Evolutionary conservation across 1,140 invertebrate genomes (phyloP), one percentile per base, ranked within the genome.

Genomic region (Coenobita brevimanus): DNA sequence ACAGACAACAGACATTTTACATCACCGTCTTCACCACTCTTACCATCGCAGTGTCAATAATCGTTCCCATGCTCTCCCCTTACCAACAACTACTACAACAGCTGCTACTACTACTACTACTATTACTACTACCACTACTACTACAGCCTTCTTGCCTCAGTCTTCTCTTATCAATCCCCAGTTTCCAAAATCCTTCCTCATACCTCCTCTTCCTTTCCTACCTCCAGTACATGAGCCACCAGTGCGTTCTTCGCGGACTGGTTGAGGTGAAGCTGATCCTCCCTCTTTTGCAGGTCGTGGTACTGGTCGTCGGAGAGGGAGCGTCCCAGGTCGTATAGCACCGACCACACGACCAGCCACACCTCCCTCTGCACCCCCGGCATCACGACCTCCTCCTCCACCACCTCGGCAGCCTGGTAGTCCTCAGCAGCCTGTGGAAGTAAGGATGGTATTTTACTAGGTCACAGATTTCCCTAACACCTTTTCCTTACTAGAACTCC

Each of bases 331-430:
- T 87, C 84, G 33, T 79, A 87, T 17, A 87, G 84, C 0, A 87
- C 60, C 17, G 62, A 78, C 84, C 84, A 87, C 36, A 80, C 84
- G n/a, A n/a, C 69, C 36, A 87, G 24, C 57, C 79, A 80, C 27
- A 87, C 84, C 41, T 71, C 73, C 38, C 24, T 27, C 62, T 87
- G 75, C 41, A 87, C 64, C 33, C 79, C 84, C 3, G 84, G 84
- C 84, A 87, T 87, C 3, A 87, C 27, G 62, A 87, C 10, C 57
- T 38, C 75, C 75, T 87, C 84, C 76, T 87, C 84, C 36, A 79
- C 75, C 57, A 86, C 6, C 13, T 41, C 60, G 21, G 33, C 84
- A 10, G 36, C 30, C 1, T 6, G 30, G 27, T 27, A 64, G 62
- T 80, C 76, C 0, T 27, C 41, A 4, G 21, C 75, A 33, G 30